phyloP scores from a whole-genome alignment of 2,797 vertebrate genomes.

The Trachurus trachurus region DNA sequence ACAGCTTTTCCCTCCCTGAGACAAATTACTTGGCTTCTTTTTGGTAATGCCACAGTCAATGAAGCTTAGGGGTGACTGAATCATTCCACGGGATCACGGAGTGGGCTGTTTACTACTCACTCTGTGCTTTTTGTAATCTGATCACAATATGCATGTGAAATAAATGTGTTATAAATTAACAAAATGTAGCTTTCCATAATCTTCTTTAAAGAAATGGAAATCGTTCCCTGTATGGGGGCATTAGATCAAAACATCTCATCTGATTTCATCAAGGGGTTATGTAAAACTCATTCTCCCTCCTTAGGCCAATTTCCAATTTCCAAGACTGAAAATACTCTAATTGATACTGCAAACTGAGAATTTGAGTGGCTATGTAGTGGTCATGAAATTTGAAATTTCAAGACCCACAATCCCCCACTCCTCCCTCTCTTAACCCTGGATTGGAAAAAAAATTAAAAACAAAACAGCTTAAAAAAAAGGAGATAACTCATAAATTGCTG shows the following conservation, averaged over 20 bases:
- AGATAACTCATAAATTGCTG: conserved; percentile 82
- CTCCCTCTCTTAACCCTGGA: conserved; percentile 9
- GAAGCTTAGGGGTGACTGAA: conserved; percentile 49
- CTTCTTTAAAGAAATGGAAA: conserved; percentile 20
- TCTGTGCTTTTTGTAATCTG: conserved; percentile 35
- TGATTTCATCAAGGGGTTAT: conserved; percentile 50
- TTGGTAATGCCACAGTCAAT: conserved; percentile 59
- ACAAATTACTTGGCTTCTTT: conserved; percentile 69
- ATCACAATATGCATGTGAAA: conserved; percentile 59
- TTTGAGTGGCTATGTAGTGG: background rate
- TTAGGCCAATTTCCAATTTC: conserved; percentile 25
- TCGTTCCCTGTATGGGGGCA: conserved; percentile 12
- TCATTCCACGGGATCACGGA: conserved; percentile 50
- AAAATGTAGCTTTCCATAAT: conserved; percentile 33
- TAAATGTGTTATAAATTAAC: conserved; percentile 60
- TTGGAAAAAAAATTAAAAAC: conserved; percentile 30
- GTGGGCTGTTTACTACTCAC: conserved; percentile 49
- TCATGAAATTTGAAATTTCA: conserved; percentile 40
- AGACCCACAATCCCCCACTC: too few species aligned
- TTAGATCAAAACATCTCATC: conserved; percentile 48
- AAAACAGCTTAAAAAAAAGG: conserved; percentile 55
- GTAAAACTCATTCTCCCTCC: conserved; percentile 47
- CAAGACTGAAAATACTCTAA: conserved; percentile 56
- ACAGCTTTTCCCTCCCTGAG: conserved; percentile 63
- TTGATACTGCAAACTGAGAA: conserved; percentile 36